Conservation (phyloP, 1,140 invertebrate species). For the Drosophila trapezifrons region DNA sequence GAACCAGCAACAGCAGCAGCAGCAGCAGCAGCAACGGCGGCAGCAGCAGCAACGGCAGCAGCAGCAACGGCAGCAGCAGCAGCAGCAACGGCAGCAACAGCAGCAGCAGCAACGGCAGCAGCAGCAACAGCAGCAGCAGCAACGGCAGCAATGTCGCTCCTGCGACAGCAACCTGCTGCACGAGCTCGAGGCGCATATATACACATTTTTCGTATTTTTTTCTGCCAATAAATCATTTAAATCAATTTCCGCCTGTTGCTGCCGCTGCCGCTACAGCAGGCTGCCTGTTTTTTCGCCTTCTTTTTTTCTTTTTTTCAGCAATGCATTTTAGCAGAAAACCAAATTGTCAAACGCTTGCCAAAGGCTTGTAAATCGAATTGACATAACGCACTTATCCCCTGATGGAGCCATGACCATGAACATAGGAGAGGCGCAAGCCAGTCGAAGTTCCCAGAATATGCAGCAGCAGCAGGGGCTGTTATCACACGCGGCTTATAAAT, state of each 20-base stretch:
- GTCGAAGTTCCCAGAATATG: conserved; percentile 53
- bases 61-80: conserved; percentile 6
- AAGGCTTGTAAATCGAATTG: conserved; percentile 78
- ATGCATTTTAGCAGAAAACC: conserved; percentile 50
- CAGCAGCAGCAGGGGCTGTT: conserved; percentile 5
- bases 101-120: conserved; percentile 34
- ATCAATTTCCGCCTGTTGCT: conserved; percentile 79
- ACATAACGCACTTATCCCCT: conserved; percentile 72
- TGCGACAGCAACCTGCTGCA: conserved; percentile 54
- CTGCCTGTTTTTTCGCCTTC: background rate
- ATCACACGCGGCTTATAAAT: conserved; percentile 62
- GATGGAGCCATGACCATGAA: conserved; percentile 27
- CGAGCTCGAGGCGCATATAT: conserved; percentile 28
- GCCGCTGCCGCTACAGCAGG: background rate
- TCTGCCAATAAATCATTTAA: conserved; percentile 76
- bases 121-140: no score
- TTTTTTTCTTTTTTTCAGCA: conserved; percentile 38
- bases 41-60: conserved; percentile 28
- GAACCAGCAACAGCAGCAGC: conserved; percentile 27
- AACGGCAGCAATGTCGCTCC: conserved; percentile 6
- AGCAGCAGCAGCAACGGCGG: conserved; percentile 13
- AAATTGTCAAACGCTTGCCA: conserved; percentile 78
- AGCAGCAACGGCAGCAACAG: conserved; percentile 39
- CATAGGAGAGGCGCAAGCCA: conserved; percentile 3
- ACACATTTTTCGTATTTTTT: conserved; percentile 35